Conservation (phyloP, 2,797 vertebrate genomes). For the Melopsittacus undulatus region DNA sequence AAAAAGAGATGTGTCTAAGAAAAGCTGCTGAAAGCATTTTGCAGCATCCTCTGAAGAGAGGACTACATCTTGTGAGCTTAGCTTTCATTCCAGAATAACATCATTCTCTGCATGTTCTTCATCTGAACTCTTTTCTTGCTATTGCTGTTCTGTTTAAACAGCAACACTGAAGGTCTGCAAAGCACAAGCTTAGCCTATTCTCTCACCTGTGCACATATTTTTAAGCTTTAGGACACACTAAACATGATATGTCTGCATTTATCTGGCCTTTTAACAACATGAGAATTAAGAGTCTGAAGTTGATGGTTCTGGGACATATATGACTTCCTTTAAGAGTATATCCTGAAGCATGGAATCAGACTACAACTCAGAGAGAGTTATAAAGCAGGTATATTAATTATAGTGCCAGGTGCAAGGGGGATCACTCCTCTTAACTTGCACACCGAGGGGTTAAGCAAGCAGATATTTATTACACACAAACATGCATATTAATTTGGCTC, state of each 20-base stretch:
- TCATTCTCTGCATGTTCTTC: not conserved
- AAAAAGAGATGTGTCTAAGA: not conserved
- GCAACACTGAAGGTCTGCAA: not conserved
- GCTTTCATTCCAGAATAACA: not conserved
- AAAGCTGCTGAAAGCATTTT: not conserved
- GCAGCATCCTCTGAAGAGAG: not conserved
- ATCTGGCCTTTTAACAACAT: not conserved
- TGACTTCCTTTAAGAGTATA: not conserved
- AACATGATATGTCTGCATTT: not conserved
- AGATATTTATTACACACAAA: too few species aligned
- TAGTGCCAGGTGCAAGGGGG: too few species aligned
- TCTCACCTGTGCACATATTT: not conserved
- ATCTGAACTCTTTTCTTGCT: not conserved
- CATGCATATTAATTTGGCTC: too few species aligned
- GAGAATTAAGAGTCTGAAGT: not conserved
- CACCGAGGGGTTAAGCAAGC: too few species aligned
- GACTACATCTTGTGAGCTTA: not conserved
- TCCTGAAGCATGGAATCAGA: too few species aligned
- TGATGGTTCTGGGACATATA: not conserved
- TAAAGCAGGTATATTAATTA: too few species aligned
- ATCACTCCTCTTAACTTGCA: too few species aligned
- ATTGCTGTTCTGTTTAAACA: slow-evolving; percentile 10
- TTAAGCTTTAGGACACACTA: not conserved
- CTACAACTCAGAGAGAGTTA: too few species aligned
- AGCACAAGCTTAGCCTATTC: not conserved